Evolutionary conservation across 2,888 invertebrate species (phyloP), one percentile per base, ranked within the genome.

Genomic region (Pristionchus japonicus): DNA sequence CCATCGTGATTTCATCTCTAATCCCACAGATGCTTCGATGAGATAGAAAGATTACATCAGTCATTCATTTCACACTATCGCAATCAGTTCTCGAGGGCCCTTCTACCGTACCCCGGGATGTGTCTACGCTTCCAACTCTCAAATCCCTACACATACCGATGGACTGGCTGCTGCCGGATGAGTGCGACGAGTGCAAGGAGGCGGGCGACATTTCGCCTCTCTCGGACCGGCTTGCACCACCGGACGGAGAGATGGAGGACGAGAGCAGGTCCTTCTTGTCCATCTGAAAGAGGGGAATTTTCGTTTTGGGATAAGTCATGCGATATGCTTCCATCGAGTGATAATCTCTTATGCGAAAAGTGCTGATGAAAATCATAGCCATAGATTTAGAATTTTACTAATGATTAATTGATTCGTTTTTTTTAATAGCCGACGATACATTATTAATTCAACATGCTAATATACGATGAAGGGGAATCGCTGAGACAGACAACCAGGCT

Each of bases 261-360:
- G 85, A 43, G 7, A 61, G 85, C 27, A 85, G 85, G 27, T 85
- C 85, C 64, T 85, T 85, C 85, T 85, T 85, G 64, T 85, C 85
- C 85, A 85, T 85, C 85, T 85, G 43, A 1, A 67, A 85, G 3
- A 20, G 31, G n/a, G n/a, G 3, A n/a, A n/a, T 80, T 40, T 70
- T 70, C n/a, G n/a, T n/a, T n/a, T n/a, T n/a, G n/a, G n/a, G n/a
- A n/a, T n/a, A n/a, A n/a, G n/a, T n/a, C n/a, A n/a, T n/a, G n/a
- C n/a, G n/a, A n/a, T n/a, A n/a, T n/a, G n/a, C n/a, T n/a, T n/a
- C n/a, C n/a, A n/a, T n/a, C n/a, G n/a, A n/a, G n/a, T n/a, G n/a
- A n/a, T n/a, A n/a, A n/a, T n/a, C n/a, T n/a, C n/a, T n/a, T n/a
- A n/a, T n/a, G n/a, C n/a, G n/a, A n/a, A 37, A 13, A 70, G 70